Conservation (phyloP, 2,888 invertebrate species). For the Acronicta aceris region DNA sequence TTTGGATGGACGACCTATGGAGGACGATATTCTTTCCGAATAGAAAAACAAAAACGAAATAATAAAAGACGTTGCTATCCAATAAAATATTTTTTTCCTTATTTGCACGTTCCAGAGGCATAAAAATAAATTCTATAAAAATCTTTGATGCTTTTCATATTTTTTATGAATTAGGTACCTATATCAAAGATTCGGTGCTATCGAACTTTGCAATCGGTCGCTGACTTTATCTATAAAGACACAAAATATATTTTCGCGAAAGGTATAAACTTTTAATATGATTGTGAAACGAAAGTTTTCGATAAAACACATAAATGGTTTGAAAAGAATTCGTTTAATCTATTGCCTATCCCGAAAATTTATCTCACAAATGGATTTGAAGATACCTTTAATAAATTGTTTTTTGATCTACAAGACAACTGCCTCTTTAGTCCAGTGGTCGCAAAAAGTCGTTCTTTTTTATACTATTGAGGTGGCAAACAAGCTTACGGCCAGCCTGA, state of each 20-base stretch:
- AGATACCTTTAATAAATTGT: too few relatives aligned
- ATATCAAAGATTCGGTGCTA: slow-evolving; percentile 1
- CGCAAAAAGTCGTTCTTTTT: too few relatives aligned
- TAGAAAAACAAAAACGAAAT: neutral
- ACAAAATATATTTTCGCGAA: slow-evolving; percentile 2
- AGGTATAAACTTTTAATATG: neutral
- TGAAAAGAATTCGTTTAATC: slow-evolving; percentile 2
- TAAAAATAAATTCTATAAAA: neutral
- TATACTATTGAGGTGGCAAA: too few relatives aligned
- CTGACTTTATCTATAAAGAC: slow-evolving; percentile 2
- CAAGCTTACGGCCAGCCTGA: too few relatives aligned
- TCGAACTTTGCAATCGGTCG: slow-evolving; percentile 17
- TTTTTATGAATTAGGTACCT: neutral
- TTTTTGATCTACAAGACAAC: too few relatives aligned
- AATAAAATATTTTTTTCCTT: slow-evolving; percentile 1
- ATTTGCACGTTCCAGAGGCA: neutral
- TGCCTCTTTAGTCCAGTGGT: too few relatives aligned
- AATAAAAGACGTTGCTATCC: neutral
- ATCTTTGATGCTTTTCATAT: slow-evolving; percentile 1
- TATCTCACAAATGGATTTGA: neutral
- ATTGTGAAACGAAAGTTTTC: slow-evolving; percentile 16
- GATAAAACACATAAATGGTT: slow-evolving; percentile 1
- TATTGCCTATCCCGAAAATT: neutral
- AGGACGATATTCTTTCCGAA: neutral
- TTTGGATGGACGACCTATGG: neutral